These are phyloP conservation scores for Ectropis grisescens DNA, from an alignment of 1,140 invertebrate species.

Conservation along the genomic window DNA sequence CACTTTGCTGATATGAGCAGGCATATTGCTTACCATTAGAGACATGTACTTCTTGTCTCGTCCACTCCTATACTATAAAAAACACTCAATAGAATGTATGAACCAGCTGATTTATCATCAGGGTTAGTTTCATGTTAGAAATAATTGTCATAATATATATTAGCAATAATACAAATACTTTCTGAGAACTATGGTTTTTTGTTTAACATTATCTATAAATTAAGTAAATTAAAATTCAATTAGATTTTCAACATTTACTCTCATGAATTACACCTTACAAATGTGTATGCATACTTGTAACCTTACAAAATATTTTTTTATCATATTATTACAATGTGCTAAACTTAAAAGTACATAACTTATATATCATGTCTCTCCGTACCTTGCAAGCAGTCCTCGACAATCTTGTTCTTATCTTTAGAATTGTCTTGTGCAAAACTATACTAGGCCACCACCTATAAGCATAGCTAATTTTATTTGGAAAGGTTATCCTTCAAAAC, in stretches of 20 bases:
- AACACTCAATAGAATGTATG: too few relatives aligned
- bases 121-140: too few relatives aligned
- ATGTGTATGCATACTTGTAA: constrained; percentile 63
- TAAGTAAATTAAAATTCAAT: constrained; percentile 13
- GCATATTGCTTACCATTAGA: too few relatives aligned
- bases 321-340: constrained; percentile 62
- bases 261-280: constrained; percentile 65
- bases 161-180: too few relatives aligned
- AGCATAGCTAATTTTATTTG: constrained; percentile 5
- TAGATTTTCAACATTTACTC: constrained; percentile 61
- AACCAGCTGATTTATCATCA: too few relatives aligned
- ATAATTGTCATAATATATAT: too few relatives aligned
- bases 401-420: too few relatives aligned
- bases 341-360: constrained; percentile 55
- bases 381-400: constrained; percentile 50
- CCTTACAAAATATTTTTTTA: constrained; percentile 61
- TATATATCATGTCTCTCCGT: constrained; percentile 53
- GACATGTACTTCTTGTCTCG: too few relatives aligned
- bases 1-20: too few relatives aligned
- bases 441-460: constrained; percentile 26
- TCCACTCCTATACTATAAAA: too few relatives aligned
- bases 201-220: too few relatives aligned
- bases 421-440: constrained; percentile 26
- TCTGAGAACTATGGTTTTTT: too few relatives aligned
- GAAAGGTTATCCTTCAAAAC: constrained; percentile 4